phyloP scores from a whole-genome alignment of 2,888 invertebrate species.

The Melanargia galathea region DNA sequence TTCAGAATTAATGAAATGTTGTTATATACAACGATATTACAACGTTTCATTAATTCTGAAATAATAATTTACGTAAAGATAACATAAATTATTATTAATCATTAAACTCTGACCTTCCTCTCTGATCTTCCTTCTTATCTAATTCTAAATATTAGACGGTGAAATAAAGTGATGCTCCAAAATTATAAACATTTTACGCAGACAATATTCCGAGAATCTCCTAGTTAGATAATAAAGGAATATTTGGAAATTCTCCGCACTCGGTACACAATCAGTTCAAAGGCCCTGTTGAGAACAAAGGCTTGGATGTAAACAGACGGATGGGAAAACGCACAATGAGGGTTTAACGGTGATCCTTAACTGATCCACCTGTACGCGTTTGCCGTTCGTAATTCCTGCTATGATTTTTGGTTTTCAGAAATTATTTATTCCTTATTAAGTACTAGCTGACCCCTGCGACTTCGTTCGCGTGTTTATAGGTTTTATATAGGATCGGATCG shows the following conservation, averaged over 20 bases:
- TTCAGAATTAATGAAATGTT: too few relatives aligned
- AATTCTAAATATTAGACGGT: too few relatives aligned
- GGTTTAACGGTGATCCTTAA: constrained; percentile 23
- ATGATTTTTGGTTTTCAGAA: background rate
- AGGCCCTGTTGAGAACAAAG: constrained; percentile 41
- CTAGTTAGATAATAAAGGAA: constrained; percentile 39
- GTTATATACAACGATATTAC: too few relatives aligned
- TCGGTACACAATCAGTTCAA: constrained; percentile 43
- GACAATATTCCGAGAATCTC: constrained; percentile 23
- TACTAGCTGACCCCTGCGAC: too few relatives aligned
- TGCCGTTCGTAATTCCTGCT: constrained; percentile 4
- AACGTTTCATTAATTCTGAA: too few relatives aligned
- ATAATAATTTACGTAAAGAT: too few relatives aligned
- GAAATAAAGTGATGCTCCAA: constrained; percentile 1
- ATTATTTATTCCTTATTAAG: too few relatives aligned
- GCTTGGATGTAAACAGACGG: constrained; percentile 46
- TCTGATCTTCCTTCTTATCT: too few relatives aligned
- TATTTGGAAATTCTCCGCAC: constrained; percentile 43
- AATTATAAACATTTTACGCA: constrained; percentile 5
- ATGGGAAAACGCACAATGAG: constrained; percentile 34
- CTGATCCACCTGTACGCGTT: constrained; percentile 20
- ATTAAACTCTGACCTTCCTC: too few relatives aligned
- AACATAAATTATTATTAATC: too few relatives aligned
- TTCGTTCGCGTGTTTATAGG: too few relatives aligned
- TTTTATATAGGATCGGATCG: too few relatives aligned